Percentiles rank a stretch among this genome's conserved stretches.
Conservation (phyloP, 2,113 vertebrate species). For the Limanda limanda region DNA sequence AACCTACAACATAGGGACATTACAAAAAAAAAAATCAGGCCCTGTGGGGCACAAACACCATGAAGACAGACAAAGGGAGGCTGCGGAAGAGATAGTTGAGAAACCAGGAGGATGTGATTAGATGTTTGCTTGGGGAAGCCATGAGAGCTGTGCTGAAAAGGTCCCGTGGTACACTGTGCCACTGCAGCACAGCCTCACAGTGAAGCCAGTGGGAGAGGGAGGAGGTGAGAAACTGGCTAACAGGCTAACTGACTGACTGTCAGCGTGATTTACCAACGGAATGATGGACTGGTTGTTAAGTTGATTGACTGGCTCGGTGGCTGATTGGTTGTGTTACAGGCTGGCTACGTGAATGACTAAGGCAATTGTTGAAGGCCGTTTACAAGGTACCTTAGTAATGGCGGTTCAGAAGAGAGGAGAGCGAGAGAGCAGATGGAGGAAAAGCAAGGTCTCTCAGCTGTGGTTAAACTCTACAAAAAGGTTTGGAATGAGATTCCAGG, state of each 20-base stretch:
- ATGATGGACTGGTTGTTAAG: slow-evolving; percentile 68
- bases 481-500: slow-evolving; percentile 45
- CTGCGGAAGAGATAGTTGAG: slow-evolving; percentile 27
- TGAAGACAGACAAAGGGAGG: slow-evolving; percentile 26
- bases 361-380: slow-evolving; percentile 43
- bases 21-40: slow-evolving; percentile 34
- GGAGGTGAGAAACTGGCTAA: slow-evolving; percentile 57
- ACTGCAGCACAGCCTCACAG: slow-evolving; percentile 39
- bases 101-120: slow-evolving; percentile 49
- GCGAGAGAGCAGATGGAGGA: slow-evolving; percentile 13
- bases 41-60: slow-evolving; percentile 26
- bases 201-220: slow-evolving; percentile 34
- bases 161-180: slow-evolving; percentile 47
- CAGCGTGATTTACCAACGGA: slow-evolving; percentile 59
- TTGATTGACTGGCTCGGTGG: slow-evolving; percentile 65
- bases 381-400: slow-evolving; percentile 36
- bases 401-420: slow-evolving; percentile 12
- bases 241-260: slow-evolving; percentile 46
- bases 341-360: slow-evolving; percentile 48
- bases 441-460: slow-evolving; percentile 35
- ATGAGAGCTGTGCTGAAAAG: slow-evolving; percentile 36
- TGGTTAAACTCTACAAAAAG: slow-evolving; percentile 50
- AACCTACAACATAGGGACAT: slow-evolving; percentile 48
- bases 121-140: slow-evolving; percentile 61
- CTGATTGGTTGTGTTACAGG: slow-evolving; percentile 66